phyloP scores from a whole-genome alignment of 2,888 invertebrate genomes.

The Cerastis rubricosa region DNA sequence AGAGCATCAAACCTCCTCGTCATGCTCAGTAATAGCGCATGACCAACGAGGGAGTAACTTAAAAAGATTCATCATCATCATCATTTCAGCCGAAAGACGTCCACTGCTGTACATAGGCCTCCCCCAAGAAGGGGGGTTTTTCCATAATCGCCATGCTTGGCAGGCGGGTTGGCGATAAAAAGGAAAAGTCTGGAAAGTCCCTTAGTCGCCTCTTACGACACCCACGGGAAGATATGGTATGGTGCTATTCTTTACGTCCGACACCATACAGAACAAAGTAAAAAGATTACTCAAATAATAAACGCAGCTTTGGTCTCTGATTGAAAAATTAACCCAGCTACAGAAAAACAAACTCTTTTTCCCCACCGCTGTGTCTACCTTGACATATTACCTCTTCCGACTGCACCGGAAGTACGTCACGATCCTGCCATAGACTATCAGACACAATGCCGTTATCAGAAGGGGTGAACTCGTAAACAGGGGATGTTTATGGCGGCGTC shows the following conservation, averaged over 20 bases:
- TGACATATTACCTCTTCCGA: constrained; percentile 67
- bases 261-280: no score
- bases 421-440: constrained; percentile 59
- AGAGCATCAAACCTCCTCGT: background rate
- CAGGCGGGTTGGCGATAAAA: no score
- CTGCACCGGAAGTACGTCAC: constrained; percentile 63
- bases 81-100: background rate
- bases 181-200: no score
- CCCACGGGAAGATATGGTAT: no score
- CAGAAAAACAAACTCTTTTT: constrained; percentile 30
- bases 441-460: constrained; percentile 65
- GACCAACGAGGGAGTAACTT: background rate
- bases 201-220: no score
- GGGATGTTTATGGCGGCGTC: constrained; percentile 64
- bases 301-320: background rate
- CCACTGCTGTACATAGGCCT: background rate
- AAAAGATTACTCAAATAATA: background rate
- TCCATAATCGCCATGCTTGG: no score
- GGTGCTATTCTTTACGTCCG: no score
- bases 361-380: constrained; percentile 43
- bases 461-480: constrained; percentile 65
- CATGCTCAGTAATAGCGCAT: background rate
- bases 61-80: background rate
- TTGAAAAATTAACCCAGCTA: constrained; percentile 1
- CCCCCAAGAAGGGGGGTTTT: no score